Evolutionary conservation across 1,140 invertebrate genomes (phyloP), one percentile per base, ranked within the genome.

Genomic region (Thalassaphorura encarpata): DNA sequence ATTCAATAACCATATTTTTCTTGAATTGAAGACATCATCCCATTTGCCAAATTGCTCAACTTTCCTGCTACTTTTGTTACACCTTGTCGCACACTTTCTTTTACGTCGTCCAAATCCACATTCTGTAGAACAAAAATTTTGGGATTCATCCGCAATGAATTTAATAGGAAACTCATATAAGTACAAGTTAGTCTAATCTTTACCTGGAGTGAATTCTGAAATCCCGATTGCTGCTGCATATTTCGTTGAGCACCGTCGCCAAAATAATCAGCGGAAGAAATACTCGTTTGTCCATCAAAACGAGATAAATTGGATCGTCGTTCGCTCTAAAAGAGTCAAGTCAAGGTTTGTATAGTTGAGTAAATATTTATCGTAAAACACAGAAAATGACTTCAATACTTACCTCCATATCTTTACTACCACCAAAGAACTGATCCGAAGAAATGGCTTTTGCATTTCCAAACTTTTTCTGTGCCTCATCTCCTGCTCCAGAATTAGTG

Each of bases 191-290:
- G 24, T 19, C 13, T 19, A 49, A 28, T 29, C 26, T 23, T 51
- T 58, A 62, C 55, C 29, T 62, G 55, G 18, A 48, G 46, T 48
- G 52, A 51, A 21, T 39, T 57, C 33, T 57, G 55, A 29, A 62
- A 52, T 18, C 51, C 54, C 18, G 60, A 56, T 66, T 52, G 64
- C 68, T 56, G 68, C 61, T 45, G 62, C 66, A 41, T 66, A 67
- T 56, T 69, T 68, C 61, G 62, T 66, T 61, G 69, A 56, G 61
- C 58, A 16, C 73, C 76, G 61, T 77, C 80, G 24, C 89, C 89
- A 76, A 97, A 99, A 68, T 92, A 90, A 71, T 98, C 93, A 1
- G 89, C 84, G 31, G 93, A 97, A 18, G 92, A 97, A 72, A 99
- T 98, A 70, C 87, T 86, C 50, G 80, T 86, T 63, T 86, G 93